phyloP scores from a whole-genome alignment of 2,888 invertebrate genomes.

The Diogma glabrata region DNA sequence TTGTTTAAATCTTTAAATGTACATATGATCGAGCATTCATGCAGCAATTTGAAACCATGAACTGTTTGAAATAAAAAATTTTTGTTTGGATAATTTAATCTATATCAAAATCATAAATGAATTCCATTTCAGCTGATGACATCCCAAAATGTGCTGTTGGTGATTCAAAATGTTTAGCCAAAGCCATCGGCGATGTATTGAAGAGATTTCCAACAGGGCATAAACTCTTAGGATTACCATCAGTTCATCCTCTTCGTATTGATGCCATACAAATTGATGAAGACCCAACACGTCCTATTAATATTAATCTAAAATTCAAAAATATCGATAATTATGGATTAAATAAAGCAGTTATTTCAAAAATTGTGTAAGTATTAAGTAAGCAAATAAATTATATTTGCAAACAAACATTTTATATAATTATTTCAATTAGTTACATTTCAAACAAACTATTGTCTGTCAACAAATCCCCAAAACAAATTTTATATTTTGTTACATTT shows the following conservation, averaged over 20 bases:
- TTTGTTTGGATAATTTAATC: too few species aligned
- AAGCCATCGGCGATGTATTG: slow-evolving; percentile 12
- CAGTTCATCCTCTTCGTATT: slow-evolving; percentile 30
- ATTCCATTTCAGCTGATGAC: slow-evolving; percentile 17
- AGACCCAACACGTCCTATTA: slow-evolving; percentile 29
- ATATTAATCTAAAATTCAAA: slow-evolving; percentile 27
- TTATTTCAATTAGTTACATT: background rate
- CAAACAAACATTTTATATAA: too few species aligned
- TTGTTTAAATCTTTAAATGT: too few species aligned
- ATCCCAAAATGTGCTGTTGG: slow-evolving; percentile 16
- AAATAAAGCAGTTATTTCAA: slow-evolving; percentile 17
- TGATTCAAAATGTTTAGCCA: slow-evolving; percentile 16
- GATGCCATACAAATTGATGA: slow-evolving; percentile 25
- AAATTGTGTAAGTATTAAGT: slow-evolving; percentile 24
- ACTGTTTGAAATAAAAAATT: too few species aligned
- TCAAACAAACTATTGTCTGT: too few species aligned
- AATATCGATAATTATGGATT: slow-evolving; percentile 28
- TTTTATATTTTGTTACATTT: too few species aligned
- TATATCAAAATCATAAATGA: too few species aligned
- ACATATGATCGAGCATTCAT: too few species aligned
- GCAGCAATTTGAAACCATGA: too few species aligned
- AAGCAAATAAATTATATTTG: too few species aligned
- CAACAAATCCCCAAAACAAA: too few species aligned
- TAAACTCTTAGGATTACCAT: slow-evolving; percentile 24
- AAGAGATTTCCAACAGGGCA: slow-evolving; percentile 21